Conservation (phyloP, 2,797 vertebrate genomes). For the Phalloptychus januarius region DNA sequence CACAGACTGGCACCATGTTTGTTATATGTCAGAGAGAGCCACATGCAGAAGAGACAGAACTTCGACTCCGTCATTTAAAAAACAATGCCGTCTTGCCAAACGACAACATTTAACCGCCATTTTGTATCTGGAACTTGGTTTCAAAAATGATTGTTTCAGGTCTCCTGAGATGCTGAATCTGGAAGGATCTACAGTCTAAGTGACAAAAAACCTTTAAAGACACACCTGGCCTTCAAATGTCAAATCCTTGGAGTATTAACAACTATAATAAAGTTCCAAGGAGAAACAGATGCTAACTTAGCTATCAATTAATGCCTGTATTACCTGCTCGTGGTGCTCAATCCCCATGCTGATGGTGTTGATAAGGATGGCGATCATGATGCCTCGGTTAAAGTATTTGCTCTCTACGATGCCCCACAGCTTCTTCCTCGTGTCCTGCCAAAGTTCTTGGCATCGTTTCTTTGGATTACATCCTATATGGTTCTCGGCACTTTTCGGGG, state of each 20-base stretch:
- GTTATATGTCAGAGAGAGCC: too few species aligned
- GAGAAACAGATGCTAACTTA: background rate
- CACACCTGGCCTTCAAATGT: background rate
- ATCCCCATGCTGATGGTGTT: constrained; percentile 99
- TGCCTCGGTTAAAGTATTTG: constrained; percentile 97
- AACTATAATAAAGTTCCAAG: background rate
- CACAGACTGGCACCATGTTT: too few species aligned
- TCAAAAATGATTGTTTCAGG: too few species aligned
- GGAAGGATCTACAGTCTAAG: too few species aligned
- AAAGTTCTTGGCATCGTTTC: constrained; percentile 70
- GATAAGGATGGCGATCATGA: constrained; percentile 97
- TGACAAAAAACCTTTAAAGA: too few species aligned
- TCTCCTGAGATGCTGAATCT: too few species aligned
- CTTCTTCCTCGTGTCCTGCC: constrained; percentile 73
- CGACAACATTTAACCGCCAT: too few species aligned
- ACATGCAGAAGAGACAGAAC: too few species aligned
- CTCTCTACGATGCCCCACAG: constrained; percentile 94
- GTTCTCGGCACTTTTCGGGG: background rate
- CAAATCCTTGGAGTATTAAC: background rate
- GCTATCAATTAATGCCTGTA: background rate
- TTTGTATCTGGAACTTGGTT: too few species aligned
- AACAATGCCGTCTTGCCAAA: too few species aligned
- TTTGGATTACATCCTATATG: constrained; percentile 44
- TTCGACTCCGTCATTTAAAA: too few species aligned
- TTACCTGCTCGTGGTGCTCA: constrained; percentile 94